These are phyloP conservation scores for Drosophila yooni DNA, from an alignment of 2,888 invertebrate species.

Conservation along the genomic window DNA sequence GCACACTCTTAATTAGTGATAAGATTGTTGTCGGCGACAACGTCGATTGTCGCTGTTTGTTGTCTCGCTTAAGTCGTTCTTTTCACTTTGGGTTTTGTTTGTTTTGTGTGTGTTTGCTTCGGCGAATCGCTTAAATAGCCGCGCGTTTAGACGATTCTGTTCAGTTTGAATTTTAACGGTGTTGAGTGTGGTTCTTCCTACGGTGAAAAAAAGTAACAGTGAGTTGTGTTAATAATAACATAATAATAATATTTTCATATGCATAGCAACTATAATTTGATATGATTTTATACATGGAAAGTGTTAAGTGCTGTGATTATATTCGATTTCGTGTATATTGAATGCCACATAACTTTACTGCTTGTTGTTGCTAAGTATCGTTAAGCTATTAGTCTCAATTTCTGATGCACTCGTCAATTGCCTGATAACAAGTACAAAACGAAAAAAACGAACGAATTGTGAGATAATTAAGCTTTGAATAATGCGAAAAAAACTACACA, in stretches of 20 bases:
- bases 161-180: conserved; percentile 61
- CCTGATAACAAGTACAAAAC: conserved; percentile 37
- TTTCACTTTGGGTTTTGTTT: conserved; percentile 2
- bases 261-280: neutral
- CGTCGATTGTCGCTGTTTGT: conserved; percentile 17
- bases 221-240: conserved; percentile 37
- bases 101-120: conserved; percentile 21
- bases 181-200: conserved; percentile 49
- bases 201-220: conserved; percentile 21
- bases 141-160: conserved; percentile 27
- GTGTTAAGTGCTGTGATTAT: conserved; percentile 8
- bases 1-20: conserved; percentile 10
- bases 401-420: neutral
- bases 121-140: conserved; percentile 58
- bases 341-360: neutral
- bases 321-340: conserved; percentile 8
- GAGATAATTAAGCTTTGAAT: conserved; percentile 6
- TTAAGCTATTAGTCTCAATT: conserved; percentile 21
- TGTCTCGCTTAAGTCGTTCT: conserved; percentile 10
- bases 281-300: neutral
- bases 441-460: neutral
- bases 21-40: conserved; percentile 1
- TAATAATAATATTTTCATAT: neutral
- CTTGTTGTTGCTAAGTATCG: conserved; percentile 17
- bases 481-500: neutral